These are phyloP conservation scores for Batillaria attramentaria DNA, from an alignment of 1,140 invertebrate genomes.

Conservation along the genomic window DNA sequence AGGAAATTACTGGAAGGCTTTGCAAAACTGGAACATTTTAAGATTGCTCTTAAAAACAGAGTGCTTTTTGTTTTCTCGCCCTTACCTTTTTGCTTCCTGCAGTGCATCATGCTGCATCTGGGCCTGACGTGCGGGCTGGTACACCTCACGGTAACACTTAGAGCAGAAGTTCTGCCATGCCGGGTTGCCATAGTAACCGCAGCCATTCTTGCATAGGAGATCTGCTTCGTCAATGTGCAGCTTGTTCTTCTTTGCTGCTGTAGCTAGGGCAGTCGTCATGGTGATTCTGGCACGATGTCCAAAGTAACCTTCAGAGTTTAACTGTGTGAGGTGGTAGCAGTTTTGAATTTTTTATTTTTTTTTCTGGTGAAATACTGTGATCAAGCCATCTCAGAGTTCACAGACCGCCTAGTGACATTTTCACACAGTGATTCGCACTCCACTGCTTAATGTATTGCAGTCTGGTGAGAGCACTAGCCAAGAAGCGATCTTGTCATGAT, in stretches of 20 bases:
- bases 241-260: slow-evolving; percentile 49
- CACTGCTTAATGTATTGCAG: no score
- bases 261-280: slow-evolving; percentile 12
- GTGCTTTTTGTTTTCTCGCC: background rate
- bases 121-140: slow-evolving; percentile 62
- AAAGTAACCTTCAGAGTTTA: background rate
- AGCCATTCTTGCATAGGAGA: slow-evolving; percentile 94
- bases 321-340: background rate
- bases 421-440: no score
- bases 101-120: slow-evolving; percentile 61
- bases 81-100: slow-evolving; percentile 43
- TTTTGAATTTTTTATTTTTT: background rate
- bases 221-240: slow-evolving; percentile 87
- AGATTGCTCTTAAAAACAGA: no score
- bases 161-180: slow-evolving; percentile 98
- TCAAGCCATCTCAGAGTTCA: no score
- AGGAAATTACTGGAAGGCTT: no score
- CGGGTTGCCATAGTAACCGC: slow-evolving; percentile 96
- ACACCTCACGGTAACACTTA: slow-evolving; percentile 80
- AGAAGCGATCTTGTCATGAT: no score
- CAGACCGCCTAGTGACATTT: no score
- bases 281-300: background rate
- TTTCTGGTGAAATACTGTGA: background rate
- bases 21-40: no score
- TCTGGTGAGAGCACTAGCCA: no score